Evolutionary conservation across 2,888 invertebrate genomes (phyloP).

Genomic region (Teleogryllus oceanicus): DNA sequence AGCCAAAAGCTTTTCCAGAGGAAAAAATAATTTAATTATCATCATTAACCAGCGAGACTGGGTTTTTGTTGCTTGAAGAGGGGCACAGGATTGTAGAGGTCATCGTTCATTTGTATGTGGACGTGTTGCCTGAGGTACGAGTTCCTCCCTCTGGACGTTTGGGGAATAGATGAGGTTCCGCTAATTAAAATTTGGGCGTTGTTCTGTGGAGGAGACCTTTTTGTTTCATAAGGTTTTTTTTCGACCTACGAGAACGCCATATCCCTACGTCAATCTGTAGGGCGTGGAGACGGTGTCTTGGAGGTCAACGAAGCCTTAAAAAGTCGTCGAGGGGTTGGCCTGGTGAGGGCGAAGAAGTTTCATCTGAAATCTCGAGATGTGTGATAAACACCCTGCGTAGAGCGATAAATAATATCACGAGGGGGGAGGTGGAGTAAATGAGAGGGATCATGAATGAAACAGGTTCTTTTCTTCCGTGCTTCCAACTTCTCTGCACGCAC

Average conservation of each 20-base stretch:
- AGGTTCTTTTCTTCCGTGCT: background rate
- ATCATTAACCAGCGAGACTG: background rate
- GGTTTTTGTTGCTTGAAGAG: background rate
- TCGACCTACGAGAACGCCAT: no score
- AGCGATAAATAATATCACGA: background rate
- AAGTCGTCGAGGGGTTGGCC: no score
- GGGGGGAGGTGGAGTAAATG: background rate
- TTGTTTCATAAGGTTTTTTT: no score
- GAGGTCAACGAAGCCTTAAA: no score
- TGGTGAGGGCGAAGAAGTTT: background rate
- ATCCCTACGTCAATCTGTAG: no score
- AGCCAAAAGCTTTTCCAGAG: background rate
- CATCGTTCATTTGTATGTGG: slow-evolving; percentile 8
- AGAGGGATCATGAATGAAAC: slow-evolving; percentile 12
- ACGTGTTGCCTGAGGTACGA: background rate
- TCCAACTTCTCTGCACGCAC: background rate
- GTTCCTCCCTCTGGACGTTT: no score
- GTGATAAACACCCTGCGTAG: background rate
- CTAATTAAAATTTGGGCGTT: slow-evolving; percentile 11
- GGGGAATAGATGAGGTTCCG: background rate
- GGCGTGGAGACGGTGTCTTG: no score
- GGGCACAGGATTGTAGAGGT: background rate
- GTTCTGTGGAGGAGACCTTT: background rate
- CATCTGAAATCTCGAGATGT: background rate
- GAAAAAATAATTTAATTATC: background rate